Base-by-base conservation (phyloP, 2,888 invertebrate species). In the Brenthis daphne region DNA sequence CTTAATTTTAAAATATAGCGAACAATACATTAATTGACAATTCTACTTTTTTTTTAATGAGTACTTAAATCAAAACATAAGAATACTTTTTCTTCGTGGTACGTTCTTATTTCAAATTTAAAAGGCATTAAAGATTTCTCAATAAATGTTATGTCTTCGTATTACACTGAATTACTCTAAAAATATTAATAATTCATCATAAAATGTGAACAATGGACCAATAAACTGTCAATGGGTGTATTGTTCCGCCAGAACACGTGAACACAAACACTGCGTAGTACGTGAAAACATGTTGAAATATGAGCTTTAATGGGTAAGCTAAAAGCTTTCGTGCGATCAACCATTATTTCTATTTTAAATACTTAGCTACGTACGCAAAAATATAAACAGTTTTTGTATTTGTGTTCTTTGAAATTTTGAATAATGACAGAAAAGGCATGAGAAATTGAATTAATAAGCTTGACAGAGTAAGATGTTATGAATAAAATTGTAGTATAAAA, bases 181-280 rank as follows among this genome's bases (percentile, higher is more conserved):
- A 65, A 73, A 74, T 73, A 72, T 29, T 64, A 64, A 69, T 72
- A 66, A 57, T 56, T 64, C n/a, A 48, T 57, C 47, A 69, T 73
- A 67, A 72, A 73, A 65, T 61, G 55, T 74, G 72, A 76, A 81
- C 80, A 80, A 80, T 80, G 71, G 77, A 69, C 57, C 69, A 76
- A 77, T 80, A 79, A 78, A 85, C 80, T 77, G 80, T 81, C 83
- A 87, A 90, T 85, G 77, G 80, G 77, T 79, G 85, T 83, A 89
- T 89, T 90, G 89, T 90, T 89, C 82, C 55, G 63, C 47, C 72
- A 47, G 70, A 71, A 77, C 77, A 77, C 75, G 73, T 72, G 69
- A 71, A 76, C 69, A 71, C 71, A 74, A 74, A 75, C 73, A 73
- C 68, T 71, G 73, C 71, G 64, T 71, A 54, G 13, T 83, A 84